These are phyloP conservation scores for Syngnathus rostellatus DNA, from an alignment of 2,797 vertebrate species.

Conservation along the genomic window DNA sequence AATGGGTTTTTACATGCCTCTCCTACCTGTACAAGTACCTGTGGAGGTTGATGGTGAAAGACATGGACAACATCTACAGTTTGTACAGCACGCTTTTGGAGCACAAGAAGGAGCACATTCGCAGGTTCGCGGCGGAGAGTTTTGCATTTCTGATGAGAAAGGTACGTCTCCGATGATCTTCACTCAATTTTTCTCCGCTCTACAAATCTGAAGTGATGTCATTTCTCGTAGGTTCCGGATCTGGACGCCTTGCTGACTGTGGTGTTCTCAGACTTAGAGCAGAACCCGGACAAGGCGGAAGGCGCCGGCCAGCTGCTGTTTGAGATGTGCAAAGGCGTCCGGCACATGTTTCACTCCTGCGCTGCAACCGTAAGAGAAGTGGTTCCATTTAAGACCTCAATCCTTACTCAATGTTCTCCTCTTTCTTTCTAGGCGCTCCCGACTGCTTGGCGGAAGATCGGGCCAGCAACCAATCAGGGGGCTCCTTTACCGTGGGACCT, in stretches of 20 bases:
- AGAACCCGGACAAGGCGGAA: conserved; percentile 78
- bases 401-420: neutral
- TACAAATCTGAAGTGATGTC: rapidly evolving
- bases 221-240: conserved; percentile 77
- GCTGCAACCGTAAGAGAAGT: conserved; percentile 71
- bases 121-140: conserved; percentile 95
- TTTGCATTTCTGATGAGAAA: conserved; percentile 98
- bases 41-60: conserved; percentile 94
- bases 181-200: neutral
- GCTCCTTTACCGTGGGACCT: conserved; percentile 72
- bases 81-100: conserved; percentile 88
- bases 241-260: conserved; percentile 76
- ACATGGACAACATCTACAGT: conserved; percentile 88
- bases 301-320: conserved; percentile 90
- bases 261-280: conserved; percentile 78
- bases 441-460: conserved; percentile 78
- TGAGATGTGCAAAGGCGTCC: conserved; percentile 93
- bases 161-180: conserved; percentile 57
- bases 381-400: neutral
- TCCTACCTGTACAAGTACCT: conserved; percentile 98
- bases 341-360: conserved; percentile 91
- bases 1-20: conserved; percentile 90
- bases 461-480: conserved; percentile 70
- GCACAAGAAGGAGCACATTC: conserved; percentile 91
- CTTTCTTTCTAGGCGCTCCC: conserved; percentile 69